Evolutionary conservation across 2,113 vertebrate species (phyloP).

Genomic region (Rhabdornis inornatus): DNA sequence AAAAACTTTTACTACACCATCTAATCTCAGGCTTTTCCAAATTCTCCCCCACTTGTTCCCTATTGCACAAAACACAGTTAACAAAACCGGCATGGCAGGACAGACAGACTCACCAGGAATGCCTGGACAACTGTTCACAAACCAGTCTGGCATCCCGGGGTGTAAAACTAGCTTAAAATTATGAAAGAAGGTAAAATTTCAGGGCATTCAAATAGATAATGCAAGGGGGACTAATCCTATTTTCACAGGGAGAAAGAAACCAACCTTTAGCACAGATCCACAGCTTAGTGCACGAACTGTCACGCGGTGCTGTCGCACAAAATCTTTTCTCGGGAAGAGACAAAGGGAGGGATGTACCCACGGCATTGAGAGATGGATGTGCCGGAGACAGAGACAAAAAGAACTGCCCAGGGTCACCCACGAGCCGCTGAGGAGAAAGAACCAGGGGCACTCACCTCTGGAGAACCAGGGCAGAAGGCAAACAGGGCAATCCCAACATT

Average conservation of each 20-base stretch:
- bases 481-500: not conserved
- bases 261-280: not conserved
- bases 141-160: not conserved
- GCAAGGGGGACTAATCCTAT: not conserved
- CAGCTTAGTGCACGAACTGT: not conserved
- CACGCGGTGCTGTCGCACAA: not conserved
- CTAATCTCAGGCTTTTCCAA: not conserved
- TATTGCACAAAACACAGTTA: not conserved
- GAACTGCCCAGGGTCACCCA: not conserved
- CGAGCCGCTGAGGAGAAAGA: not conserved
- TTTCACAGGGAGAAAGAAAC: not conserved
- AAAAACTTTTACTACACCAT: not conserved
- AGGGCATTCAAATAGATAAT: not conserved
- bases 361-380: not conserved
- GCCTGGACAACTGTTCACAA: not conserved
- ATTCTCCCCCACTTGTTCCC: not conserved
- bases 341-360: not conserved
- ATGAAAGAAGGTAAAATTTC: not conserved
- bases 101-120: not conserved
- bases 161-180: not conserved
- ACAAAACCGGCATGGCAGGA: not conserved
- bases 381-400: not conserved
- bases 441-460: not conserved
- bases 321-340: not conserved
- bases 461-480: not conserved